These are phyloP conservation scores for Lepus timidus DNA, from an alignment of 2,113 vertebrate genomes.

Conservation along the genomic window DNA sequence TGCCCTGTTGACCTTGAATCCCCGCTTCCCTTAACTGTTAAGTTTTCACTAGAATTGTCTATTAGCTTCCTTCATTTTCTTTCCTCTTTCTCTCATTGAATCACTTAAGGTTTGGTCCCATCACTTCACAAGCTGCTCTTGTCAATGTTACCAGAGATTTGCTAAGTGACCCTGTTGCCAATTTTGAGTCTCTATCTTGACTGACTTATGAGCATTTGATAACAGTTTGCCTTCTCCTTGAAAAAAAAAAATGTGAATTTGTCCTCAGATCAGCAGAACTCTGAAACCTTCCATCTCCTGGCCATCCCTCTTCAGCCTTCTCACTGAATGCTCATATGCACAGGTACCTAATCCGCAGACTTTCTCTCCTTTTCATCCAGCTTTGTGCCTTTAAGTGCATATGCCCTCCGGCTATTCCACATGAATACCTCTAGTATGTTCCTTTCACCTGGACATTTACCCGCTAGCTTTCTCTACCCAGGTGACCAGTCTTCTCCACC, in stretches of 20 bases:
- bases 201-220: not conserved
- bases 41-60: not conserved
- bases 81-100: not conserved
- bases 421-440: not conserved
- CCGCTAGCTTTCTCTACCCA: not conserved
- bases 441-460: not conserved
- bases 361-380: not conserved
- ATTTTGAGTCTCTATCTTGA: not conserved
- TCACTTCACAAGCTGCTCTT: not conserved
- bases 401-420: not conserved
- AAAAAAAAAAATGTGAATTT: not conserved
- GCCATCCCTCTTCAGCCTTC: not conserved
- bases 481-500: not conserved
- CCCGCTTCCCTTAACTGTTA: not conserved
- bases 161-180: not conserved
- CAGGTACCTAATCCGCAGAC: not conserved
- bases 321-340: not conserved
- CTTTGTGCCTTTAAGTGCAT: not conserved
- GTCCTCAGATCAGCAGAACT: not conserved
- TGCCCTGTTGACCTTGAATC: not conserved
- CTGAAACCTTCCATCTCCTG: not conserved
- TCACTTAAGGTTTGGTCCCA: not conserved
- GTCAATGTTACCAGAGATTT: not conserved
- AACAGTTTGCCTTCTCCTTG: not conserved
- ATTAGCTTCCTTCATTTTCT: not conserved